Evolutionary conservation across 2,113 vertebrate genomes (phyloP), one percentile per base, ranked within the genome.

Genomic region (Indri indri): DNA sequence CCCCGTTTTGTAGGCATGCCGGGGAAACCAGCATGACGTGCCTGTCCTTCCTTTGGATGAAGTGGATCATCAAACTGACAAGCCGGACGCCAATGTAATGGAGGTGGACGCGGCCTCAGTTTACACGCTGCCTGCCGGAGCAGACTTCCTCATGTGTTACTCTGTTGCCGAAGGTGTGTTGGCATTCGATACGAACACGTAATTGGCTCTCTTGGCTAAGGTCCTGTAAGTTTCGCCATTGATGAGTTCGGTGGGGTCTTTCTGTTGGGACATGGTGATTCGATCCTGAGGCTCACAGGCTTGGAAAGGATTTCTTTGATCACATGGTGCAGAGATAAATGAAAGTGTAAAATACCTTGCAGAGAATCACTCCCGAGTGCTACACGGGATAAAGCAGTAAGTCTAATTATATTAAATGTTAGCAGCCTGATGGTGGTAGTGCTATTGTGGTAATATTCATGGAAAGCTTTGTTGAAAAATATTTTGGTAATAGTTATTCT

Each of bases 131-230:
- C 99, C 99, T 6, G 99, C 99, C 0, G 99, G 99, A 3, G 99
- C 99, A 0, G 99, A 99, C 96, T 99, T 99, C 88, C 98, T 99
- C 96, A 99, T 99, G 99, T 99, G 99, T 91, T 99, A 99, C 97
- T 99, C 99, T 2, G 99, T 99, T 68, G 99, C 99, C 0, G 99
- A 99, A 99, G 99, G 99, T 99, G 96, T 98, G 98, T 76, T 93
- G 4, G 0, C 30, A 22, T 66, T 94, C 63, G 66, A 57, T 25
- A 34, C 9, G 32, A 22, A 0, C 11, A 0, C n/a, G 5, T 2
- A 14, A 1, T 23, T 37, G 47, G 61, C 61, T 23, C 40, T 37
- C 50, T 25, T 12, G 17, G 65, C 74, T 23, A 1, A 23, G 50
- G n/a, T 52, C n/a, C 59, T 68, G 1, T 45, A n/a, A 8, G 8